Evolutionary conservation across 2,113 vertebrate species (phyloP).

Genomic region (Pimephales promelas): DNA sequence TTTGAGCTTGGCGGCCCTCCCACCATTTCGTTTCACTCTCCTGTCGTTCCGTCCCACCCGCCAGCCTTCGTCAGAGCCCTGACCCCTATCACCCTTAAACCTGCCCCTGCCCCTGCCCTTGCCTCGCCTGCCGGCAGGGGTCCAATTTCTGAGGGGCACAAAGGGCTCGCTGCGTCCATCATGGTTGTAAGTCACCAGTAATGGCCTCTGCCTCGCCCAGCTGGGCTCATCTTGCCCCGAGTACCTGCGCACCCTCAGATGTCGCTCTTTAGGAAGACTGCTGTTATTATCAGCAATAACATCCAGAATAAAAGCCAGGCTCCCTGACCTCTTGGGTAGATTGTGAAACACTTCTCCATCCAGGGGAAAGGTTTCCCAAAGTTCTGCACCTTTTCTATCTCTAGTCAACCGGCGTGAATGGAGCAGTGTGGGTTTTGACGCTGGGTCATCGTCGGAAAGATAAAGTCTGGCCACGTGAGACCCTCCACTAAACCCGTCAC

Average conservation of each 20-base stretch:
- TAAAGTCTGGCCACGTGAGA: slow-evolving; percentile 73
- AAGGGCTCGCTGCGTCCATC: slow-evolving; percentile 77
- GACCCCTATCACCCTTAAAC: slow-evolving; percentile 59
- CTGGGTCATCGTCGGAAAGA: slow-evolving; percentile 60
- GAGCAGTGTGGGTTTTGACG: slow-evolving; percentile 65
- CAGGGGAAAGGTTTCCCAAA: slow-evolving; percentile 79
- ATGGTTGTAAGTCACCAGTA: slow-evolving; percentile 81
- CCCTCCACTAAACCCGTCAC: slow-evolving; percentile 41
- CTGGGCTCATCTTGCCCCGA: slow-evolving; percentile 73
- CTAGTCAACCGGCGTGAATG: slow-evolving; percentile 68
- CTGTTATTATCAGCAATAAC: slow-evolving; percentile 69
- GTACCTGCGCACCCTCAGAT: slow-evolving; percentile 75
- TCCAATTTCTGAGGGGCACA: slow-evolving; percentile 67
- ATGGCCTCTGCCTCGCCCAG: slow-evolving; percentile 80
- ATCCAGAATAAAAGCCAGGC: slow-evolving; percentile 74
- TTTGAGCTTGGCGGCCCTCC: slow-evolving; percentile 75
- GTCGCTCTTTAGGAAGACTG: slow-evolving; percentile 57
- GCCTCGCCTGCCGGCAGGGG: slow-evolving; percentile 53
- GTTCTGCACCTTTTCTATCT: slow-evolving; percentile 42
- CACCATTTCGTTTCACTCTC: slow-evolving; percentile 74
- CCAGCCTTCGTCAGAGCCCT: slow-evolving; percentile 53
- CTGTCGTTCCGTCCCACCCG: slow-evolving; percentile 65
- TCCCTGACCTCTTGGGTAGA: slow-evolving; percentile 53
- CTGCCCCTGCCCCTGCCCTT: slow-evolving; percentile 42
- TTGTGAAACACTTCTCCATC: slow-evolving; percentile 68